Base-by-base conservation (phyloP, 2,888 invertebrate species). In the Ptilodon capucinus region DNA sequence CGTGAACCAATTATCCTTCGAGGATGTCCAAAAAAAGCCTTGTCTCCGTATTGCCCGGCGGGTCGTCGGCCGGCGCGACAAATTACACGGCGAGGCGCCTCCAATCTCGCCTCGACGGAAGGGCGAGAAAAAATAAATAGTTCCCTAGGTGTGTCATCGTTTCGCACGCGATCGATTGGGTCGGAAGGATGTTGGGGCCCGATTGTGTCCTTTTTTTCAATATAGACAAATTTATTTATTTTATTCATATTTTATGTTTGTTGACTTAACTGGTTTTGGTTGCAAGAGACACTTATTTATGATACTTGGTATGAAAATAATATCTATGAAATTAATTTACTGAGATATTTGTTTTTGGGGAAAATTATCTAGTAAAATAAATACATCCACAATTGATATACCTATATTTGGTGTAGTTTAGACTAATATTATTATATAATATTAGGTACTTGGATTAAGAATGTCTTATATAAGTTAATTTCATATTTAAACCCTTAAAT, bases 41-140 rank as follows among this genome's bases (percentile, higher is more conserved):
- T 60, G 59, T 62, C 66, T 61, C 72, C 62, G 48, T 48, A 46
- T 56, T 60, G 67, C 69, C 68, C 71, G 76, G 63, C 68, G 71
- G 71, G 53, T 35, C 39, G 17, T n/a, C n/a, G n/a, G 19, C 55
- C 70, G 70, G 64, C 73, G 73, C 74, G 80, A 84, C 86, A 86
- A 87, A 88, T 88, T 86, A 84, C 71, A 80, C 72, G 61, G 61
- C 67, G 62, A 74, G 83, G 83, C 82, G 84, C 81, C 79, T 75
- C 54, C 68, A 75, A 79, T 81, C 80, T 78, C 80, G 73, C 76
- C 72, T 73, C 66, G 39, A 59, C 64, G 64, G 64, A 66, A 67
- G 56, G 60, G 54, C 57, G 54, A 68, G 25, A 68, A 71, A 75
- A 77, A 71, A 68, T 44, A 68, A 79, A 80, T 76, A 74, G 74